A percentile compares a stretch with the other conserved stretches of the same genome.
Conservation (phyloP, 2,888 invertebrate genomes). For the Margaritifera margaritifera region DNA sequence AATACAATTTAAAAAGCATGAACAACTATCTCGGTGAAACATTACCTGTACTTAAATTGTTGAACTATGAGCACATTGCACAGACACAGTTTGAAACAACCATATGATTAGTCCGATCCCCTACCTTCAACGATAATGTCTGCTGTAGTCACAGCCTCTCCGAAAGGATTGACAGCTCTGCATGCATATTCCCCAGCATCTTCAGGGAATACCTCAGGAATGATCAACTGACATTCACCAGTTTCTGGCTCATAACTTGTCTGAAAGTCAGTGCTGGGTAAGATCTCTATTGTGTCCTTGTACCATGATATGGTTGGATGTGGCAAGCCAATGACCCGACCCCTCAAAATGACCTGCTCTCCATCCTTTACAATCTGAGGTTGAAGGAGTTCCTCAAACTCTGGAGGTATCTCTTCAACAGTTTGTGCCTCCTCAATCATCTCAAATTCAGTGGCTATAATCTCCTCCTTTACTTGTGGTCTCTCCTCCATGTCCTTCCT, state of each 20-base stretch:
- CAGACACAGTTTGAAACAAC: too few relatives aligned
- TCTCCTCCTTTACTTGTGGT: slow-evolving; percentile 38
- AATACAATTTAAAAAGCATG: too few relatives aligned
- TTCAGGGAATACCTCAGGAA: slow-evolving; percentile 96
- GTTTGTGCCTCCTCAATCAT: slow-evolving; percentile 49
- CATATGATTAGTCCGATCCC: slow-evolving; percentile 6
- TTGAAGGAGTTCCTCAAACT: slow-evolving; percentile 65
- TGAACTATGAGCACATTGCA: too few relatives aligned
- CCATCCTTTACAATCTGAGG: slow-evolving; percentile 66
- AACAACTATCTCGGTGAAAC: too few relatives aligned
- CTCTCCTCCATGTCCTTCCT: slow-evolving; percentile 45
- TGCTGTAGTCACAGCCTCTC: slow-evolving; percentile 89
- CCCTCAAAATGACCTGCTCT: slow-evolving; percentile 57
- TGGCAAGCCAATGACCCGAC: slow-evolving; percentile 64
- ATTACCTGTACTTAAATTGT: too few relatives aligned
- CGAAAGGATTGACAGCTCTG: slow-evolving; percentile 93
- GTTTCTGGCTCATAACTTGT: slow-evolving; percentile 59
- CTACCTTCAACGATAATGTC: slow-evolving; percentile 66
- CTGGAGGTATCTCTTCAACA: slow-evolving; percentile 59
- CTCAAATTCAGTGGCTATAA: slow-evolving; percentile 42
- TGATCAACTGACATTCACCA: slow-evolving; percentile 83
- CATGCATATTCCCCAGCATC: slow-evolving; percentile 98
- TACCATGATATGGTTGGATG: slow-evolving; percentile 66
- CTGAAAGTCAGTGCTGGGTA: slow-evolving; percentile 59
- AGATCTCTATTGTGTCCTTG: slow-evolving; percentile 55